Evolutionary conservation across 2,888 invertebrate genomes (phyloP).

Genomic region (Nymphalis urticae): DNA sequence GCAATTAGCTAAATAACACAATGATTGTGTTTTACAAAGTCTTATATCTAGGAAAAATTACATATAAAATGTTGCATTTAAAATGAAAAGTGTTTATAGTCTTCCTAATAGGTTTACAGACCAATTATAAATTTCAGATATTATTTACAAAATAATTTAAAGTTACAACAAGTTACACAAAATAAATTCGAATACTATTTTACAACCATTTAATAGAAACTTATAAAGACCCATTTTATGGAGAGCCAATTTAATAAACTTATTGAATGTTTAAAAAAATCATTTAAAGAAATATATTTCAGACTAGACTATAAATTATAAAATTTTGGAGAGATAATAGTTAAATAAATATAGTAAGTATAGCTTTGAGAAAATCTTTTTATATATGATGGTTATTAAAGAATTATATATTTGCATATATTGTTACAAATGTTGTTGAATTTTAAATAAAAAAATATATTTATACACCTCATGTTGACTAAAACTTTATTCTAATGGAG

Average conservation of each 20-base stretch:
- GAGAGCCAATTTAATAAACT: slow-evolving; percentile 25
- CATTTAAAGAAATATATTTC: neutral
- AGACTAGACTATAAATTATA: slow-evolving; percentile 21
- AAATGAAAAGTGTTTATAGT: slow-evolving; percentile 4
- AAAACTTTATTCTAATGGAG: too few species aligned
- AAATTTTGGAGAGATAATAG: neutral
- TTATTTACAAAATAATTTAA: slow-evolving; percentile 28
- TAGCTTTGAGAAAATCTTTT: neutral
- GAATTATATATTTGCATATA: neutral
- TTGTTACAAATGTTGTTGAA: neutral
- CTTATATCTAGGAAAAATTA: slow-evolving; percentile 28
- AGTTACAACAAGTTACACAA: too few species aligned
- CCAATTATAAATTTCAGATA: slow-evolving; percentile 17
- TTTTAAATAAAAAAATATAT: neutral
- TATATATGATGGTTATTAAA: neutral
- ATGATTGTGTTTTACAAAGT: slow-evolving; percentile 32
- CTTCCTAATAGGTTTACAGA: slow-evolving; percentile 27
- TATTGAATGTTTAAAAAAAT: slow-evolving; percentile 18
- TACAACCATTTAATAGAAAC: slow-evolving; percentile 37
- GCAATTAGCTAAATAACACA: slow-evolving; percentile 31
- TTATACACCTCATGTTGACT: neutral
- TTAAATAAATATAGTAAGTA: neutral
- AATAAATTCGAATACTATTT: slow-evolving; percentile 7
- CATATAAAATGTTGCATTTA: slow-evolving; percentile 8
- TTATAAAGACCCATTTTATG: slow-evolving; percentile 39